These are phyloP conservation scores for Psittacula cyanocephala DNA, from an alignment of 2,113 vertebrate species.

Conservation along the genomic window DNA sequence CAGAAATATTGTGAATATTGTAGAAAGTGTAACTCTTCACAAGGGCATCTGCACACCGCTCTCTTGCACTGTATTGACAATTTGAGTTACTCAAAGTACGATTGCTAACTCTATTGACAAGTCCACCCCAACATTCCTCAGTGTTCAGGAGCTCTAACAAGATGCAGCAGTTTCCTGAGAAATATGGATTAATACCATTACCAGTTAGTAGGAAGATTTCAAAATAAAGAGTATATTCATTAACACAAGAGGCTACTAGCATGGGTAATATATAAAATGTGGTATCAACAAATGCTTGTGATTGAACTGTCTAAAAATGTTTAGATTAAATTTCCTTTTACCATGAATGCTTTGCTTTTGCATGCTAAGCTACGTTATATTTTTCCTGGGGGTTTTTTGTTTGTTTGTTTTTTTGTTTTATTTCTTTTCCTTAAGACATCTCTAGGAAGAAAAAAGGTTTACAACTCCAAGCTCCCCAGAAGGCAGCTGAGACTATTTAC, in stretches of 20 bases:
- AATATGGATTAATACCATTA: not conserved
- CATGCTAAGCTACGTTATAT: not conserved
- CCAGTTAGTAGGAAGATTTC: not conserved
- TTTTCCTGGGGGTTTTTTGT: not conserved
- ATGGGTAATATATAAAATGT: not conserved
- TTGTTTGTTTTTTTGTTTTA: not conserved
- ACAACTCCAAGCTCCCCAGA: not conserved
- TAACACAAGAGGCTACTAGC: not conserved
- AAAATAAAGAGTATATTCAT: not conserved
- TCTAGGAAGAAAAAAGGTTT: not conserved
- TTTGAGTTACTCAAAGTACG: not conserved
- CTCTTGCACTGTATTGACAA: not conserved
- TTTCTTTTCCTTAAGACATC: not conserved
- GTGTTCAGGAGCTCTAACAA: not conserved
- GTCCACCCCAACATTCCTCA: fast-evolving
- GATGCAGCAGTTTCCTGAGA: not conserved
- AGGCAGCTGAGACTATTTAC: not conserved
- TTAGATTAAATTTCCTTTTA: not conserved
- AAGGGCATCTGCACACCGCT: not conserved
- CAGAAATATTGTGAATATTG: not conserved
- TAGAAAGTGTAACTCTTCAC: not conserved
- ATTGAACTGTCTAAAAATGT: not conserved
- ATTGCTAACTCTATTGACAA: not conserved
- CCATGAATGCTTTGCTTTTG: not conserved
- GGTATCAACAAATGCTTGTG: not conserved